Base-by-base conservation (phyloP, 2,888 invertebrate genomes). In the Thumatha senex region DNA sequence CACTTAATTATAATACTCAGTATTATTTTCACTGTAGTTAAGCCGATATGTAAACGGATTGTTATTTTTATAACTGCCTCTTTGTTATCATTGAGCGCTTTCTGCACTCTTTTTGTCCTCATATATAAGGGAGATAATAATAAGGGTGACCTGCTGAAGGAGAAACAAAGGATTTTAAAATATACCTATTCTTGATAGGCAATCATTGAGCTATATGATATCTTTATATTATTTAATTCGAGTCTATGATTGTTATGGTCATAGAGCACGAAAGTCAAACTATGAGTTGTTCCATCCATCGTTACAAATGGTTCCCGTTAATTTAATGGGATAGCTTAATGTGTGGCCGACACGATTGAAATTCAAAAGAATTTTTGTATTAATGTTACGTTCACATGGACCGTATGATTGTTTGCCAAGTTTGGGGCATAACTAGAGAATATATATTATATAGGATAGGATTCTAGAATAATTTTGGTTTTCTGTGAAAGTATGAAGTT, bases 271-370 rank as follows among this genome's bases (percentile, higher is more conserved):
- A 81, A 78, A 71, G 64, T 68, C 63, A 60, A 64, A 66, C 65
- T 71, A 59, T 65, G 61, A 59, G 69, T 65, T 54, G 66, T 70
- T 71, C 65, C 63, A n/a, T n/a, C n/a, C n/a, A 72, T 65, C 70
- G 67, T 72, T 75, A 68, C 63, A 56, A 66, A 63, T 50, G 54
- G 59, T 68, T 77, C 76, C 87, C 85, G 86, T 87, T 87, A 76
- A 79, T 80, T 84, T 83, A 81, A 87, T 82, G 77, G 80, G 73
- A 73, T 54, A 61, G 61, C 74, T 76, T 80, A 81, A 86, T 87
- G 86, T 85, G 82, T 82, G 81, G 82, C 77, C 83, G 80, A 81
- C 84, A 86, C 84, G 86, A 86, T 77, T 77, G 66, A 54, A 56
- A 73, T 67, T 67, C 55, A 39, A 43, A 61, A 63, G 56, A 65